Base-by-base conservation (phyloP, 2,888 invertebrate species). In the Masnerella sp. region DNA sequence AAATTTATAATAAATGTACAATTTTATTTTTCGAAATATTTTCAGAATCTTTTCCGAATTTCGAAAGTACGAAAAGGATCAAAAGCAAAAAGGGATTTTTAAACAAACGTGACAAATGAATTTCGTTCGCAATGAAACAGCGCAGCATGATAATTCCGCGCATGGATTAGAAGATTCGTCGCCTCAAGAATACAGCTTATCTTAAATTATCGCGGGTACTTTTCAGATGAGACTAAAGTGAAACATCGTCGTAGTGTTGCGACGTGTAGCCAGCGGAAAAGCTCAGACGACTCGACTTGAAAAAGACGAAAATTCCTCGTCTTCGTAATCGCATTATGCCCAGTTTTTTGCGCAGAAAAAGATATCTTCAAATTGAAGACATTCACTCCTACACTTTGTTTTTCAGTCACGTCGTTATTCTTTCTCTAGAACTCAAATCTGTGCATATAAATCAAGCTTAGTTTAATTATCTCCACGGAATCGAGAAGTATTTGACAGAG, bases 61-160 rank as follows among this genome's bases (percentile, higher is more conserved):
- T n/a, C n/a, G n/a, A n/a, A n/a, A n/a, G n/a, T n/a, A n/a, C n/a
- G n/a, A n/a, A n/a, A n/a, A n/a, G n/a, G n/a, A n/a, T n/a, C n/a
- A n/a, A n/a, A n/a, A n/a, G n/a, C n/a, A n/a, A n/a, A n/a, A n/a
- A n/a, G n/a, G n/a, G n/a, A n/a, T n/a, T n/a, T n/a, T n/a, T n/a
- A n/a, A n/a, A n/a, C n/a, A n/a, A 47, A 17, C 11, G 32, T n/a
- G n/a, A 59, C 38, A 59, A 59, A 54, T 20, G 22, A 17, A 22
- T 64, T 32, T 40, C 45, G 32, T 45, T 12, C 36, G 62, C 71
- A 73, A 77, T 76, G 76, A 79, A 81, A 77, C 76, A 77, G 70
- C 73, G 77, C 76, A 77, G 70, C 73, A 69, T 75, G 70, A 80
- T 79, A 81, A 80, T 80, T 80, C 78, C 79, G 78, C 62, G 74